A percentile compares a stretch with the other conserved stretches of the same genome.
These are phyloP conservation scores for Ectemnius continuus DNA, from an alignment of 2,888 invertebrate species.

Conservation along the genomic window DNA sequence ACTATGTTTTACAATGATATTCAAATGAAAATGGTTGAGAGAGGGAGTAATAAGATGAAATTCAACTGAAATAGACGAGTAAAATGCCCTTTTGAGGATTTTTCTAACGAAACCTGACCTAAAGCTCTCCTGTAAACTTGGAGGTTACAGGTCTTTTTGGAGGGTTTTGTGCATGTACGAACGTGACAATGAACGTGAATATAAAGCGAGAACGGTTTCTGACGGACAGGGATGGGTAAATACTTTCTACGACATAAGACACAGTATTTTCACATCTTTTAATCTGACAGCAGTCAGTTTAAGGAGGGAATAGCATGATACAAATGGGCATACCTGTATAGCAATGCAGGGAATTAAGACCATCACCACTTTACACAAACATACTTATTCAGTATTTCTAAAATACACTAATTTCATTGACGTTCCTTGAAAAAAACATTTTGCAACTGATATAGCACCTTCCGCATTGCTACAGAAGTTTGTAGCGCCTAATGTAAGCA, in stretches of 20 bases:
- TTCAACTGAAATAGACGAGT: background rate
- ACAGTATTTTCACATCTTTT: conserved; percentile 32
- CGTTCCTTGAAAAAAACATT: conserved; percentile 53
- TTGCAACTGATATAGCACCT: conserved; percentile 44
- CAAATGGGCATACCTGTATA: conserved; percentile 47
- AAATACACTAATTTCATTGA: conserved; percentile 58
- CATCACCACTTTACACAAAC: conserved; percentile 42
- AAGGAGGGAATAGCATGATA: conserved; percentile 16
- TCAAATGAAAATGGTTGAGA: too few species aligned
- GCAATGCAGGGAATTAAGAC: conserved; percentile 27
- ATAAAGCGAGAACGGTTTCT: background rate
- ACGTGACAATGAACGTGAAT: conserved; percentile 4
- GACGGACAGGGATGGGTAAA: background rate
- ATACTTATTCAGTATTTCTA: conserved; percentile 42
- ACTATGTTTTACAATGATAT: too few species aligned
- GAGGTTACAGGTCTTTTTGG: conserved; percentile 26
- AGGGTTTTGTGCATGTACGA: background rate
- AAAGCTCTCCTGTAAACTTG: conserved; percentile 14
- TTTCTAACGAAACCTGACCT: background rate
- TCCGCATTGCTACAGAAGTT: conserved; percentile 51
- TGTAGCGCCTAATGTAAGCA: conserved; percentile 53
- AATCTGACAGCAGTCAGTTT: conserved; percentile 44
- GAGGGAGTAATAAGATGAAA: too few species aligned
- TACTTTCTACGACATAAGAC: conserved; percentile 10
- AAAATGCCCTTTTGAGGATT: background rate